Evolutionary conservation across 2,113 vertebrate genomes (phyloP).

Genomic region (Patagioenas fasciata): DNA sequence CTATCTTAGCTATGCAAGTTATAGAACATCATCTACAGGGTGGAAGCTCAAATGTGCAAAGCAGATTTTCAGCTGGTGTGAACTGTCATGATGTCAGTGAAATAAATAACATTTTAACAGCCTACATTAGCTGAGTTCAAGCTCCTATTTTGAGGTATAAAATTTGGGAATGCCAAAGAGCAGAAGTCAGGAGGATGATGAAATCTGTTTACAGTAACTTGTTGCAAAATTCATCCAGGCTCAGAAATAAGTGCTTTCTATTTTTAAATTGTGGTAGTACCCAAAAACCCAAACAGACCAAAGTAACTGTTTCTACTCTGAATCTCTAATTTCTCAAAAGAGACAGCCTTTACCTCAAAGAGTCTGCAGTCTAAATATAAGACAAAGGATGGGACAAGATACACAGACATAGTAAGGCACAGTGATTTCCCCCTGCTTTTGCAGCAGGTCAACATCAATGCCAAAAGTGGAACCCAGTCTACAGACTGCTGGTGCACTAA

Average conservation of each 20-base stretch:
- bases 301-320: neutral
- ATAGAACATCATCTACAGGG: neutral
- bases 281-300: neutral
- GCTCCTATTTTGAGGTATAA: neutral
- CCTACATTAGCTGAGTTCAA: neutral
- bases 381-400: neutral
- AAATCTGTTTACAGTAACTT: neutral
- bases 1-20: neutral
- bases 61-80: slow-evolving; percentile 1
- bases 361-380: neutral
- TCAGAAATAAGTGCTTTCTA: neutral
- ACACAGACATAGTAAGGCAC: neutral
- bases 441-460: neutral
- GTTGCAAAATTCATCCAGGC: neutral
- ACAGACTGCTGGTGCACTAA: neutral
- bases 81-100: neutral
- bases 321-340: neutral
- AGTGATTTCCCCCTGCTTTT: neutral
- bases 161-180: neutral
- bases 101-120: neutral
- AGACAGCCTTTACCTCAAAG: neutral
- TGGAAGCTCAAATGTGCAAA: neutral
- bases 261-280: neutral
- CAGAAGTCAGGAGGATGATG: neutral
- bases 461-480: neutral